Conservation (phyloP, 2,888 invertebrate species). For the Kryphioiulus occultus region DNA sequence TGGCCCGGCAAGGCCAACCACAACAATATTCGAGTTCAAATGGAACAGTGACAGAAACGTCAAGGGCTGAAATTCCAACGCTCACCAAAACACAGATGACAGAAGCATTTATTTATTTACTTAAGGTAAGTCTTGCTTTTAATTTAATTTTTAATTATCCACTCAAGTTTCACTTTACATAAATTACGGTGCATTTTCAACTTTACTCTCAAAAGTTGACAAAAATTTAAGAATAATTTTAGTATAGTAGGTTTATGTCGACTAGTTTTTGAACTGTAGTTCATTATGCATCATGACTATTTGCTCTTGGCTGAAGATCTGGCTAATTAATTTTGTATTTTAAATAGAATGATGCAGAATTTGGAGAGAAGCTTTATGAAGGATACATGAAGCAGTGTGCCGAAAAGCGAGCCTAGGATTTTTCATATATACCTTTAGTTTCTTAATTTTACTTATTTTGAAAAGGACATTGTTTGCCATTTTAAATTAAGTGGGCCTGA, state of each 20-base stretch:
- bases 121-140: constrained; percentile 67
- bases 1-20: constrained; percentile 62
- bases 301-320: not conserved
- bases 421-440: not conserved
- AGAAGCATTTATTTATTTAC: constrained; percentile 85
- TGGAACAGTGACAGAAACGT: not conserved
- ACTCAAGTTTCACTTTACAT: too few species aligned
- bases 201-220: too few species aligned
- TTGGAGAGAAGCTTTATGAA: constrained; percentile 87
- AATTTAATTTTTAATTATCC: too few species aligned
- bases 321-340: constrained; percentile 45
- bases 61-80: constrained; percentile 69
- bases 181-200: too few species aligned
- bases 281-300: not conserved
- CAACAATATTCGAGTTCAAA: not conserved
- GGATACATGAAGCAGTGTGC: constrained; percentile 77
- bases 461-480: not conserved
- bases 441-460: not conserved
- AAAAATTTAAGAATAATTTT: too few species aligned
- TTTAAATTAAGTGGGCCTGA: not conserved
- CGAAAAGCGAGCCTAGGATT: not conserved
- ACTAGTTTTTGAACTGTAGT: too few species aligned
- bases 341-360: constrained; percentile 78
- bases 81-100: constrained; percentile 86
- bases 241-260: too few species aligned